phyloP scores from a whole-genome alignment of 92 coral and sea anemone genomes.

The Siderastrea radians region DNA sequence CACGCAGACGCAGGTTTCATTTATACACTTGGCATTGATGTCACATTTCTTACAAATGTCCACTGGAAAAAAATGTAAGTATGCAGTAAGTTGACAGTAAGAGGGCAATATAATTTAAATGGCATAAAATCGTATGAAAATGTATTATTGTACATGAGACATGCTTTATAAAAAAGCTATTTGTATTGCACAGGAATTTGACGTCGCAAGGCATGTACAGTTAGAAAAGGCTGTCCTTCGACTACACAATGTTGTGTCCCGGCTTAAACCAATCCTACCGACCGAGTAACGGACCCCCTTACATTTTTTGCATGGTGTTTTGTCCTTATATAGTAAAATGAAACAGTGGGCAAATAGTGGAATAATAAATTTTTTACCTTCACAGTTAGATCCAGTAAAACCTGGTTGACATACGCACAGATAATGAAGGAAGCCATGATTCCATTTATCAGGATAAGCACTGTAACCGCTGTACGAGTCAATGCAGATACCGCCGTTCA shows the following conservation, averaged over 20 bases:
- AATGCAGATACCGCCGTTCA: conserved; percentile 92
- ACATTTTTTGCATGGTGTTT: no score
- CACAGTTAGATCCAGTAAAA: conserved; percentile 91
- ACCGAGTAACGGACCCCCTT: no score
- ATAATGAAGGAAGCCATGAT: conserved; percentile 94
- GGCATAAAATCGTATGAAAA: no score
- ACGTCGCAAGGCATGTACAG: no score
- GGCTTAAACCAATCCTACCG: no score
- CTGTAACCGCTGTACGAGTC: conserved; percentile 98
- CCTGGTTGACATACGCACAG: conserved; percentile 92
- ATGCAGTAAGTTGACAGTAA: neutral
- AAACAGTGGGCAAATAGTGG: neutral
- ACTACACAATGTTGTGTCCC: no score
- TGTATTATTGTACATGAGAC: no score
- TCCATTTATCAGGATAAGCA: conserved; percentile 93
- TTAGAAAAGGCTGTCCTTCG: no score
- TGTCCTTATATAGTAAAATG: no score
- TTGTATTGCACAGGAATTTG: no score
- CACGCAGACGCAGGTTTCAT: conserved; percentile 87
- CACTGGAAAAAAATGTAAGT: conserved; percentile 49
- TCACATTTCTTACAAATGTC: conserved; percentile 93
- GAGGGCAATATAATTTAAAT: no score
- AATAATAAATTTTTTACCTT: conserved; percentile 59
- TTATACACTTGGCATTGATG: conserved; percentile 87
- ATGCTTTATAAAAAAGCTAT: no score